Conservation (phyloP, 1,140 invertebrate species). For the Grapholita molesta region DNA sequence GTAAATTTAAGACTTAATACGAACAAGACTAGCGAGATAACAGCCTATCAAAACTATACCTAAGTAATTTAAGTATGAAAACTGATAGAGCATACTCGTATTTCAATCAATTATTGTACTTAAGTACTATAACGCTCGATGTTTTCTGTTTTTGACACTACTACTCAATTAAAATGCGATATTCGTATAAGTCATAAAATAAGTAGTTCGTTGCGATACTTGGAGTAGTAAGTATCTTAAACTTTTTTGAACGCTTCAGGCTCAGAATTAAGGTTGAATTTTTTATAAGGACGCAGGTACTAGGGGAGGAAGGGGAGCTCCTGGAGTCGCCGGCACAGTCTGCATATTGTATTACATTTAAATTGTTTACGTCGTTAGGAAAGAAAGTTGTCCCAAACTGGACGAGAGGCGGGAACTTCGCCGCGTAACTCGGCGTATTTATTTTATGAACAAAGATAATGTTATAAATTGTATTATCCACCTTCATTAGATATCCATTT, state of each 20-base stretch:
- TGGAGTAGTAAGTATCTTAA: slow-evolving; percentile 30
- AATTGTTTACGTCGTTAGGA: slow-evolving; percentile 76
- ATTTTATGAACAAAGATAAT: slow-evolving; percentile 39
- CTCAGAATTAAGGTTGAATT: slow-evolving; percentile 51
- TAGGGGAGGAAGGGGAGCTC: slow-evolving; percentile 29
- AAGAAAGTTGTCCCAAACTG: slow-evolving; percentile 60
- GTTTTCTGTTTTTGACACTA: no score
- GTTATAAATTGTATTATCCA: slow-evolving; percentile 19
- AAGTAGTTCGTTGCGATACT: slow-evolving; percentile 28
- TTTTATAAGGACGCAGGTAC: slow-evolving; percentile 59
- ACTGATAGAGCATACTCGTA: no score
- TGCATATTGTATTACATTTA: slow-evolving; percentile 76
- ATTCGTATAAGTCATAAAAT: no score
- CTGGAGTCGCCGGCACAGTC: slow-evolving; percentile 41
- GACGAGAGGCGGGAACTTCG: slow-evolving; percentile 42
- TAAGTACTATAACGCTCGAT: no score
- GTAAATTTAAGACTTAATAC: no score
- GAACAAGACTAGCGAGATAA: no score
- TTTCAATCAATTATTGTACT: no score
- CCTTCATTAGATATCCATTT: no score
- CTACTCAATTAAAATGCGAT: no score
- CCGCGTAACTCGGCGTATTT: slow-evolving; percentile 40
- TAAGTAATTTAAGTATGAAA: no score
- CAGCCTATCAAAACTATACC: no score
- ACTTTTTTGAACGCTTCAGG: slow-evolving; percentile 27